A percentile compares a stretch with the other conserved stretches of the same genome.
These are phyloP conservation scores for Prosopocoilus inquinatus DNA, from an alignment of 2,888 invertebrate genomes.

Conservation along the genomic window DNA sequence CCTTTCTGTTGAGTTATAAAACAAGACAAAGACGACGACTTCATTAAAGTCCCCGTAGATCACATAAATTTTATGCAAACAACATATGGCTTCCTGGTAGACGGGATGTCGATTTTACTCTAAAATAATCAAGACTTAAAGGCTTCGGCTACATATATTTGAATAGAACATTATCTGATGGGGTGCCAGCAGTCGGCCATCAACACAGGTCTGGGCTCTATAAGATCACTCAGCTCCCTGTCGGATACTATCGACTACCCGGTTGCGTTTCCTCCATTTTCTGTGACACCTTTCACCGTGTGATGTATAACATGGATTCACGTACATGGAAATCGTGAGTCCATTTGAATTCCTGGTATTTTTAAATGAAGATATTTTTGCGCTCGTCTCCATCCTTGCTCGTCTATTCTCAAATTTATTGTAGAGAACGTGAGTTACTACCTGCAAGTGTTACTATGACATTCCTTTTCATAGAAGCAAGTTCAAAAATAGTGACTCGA, in stretches of 20 bases:
- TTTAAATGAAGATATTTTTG: conserved; percentile 21
- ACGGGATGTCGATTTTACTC: conserved; percentile 5
- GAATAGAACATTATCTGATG: conserved; percentile 20
- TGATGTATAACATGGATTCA: conserved; percentile 41
- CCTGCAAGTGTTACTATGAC: no score
- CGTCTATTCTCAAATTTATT: no score
- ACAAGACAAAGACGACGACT: no score
- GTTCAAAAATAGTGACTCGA: no score
- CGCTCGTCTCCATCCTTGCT: not conserved
- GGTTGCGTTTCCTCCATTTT: conserved; percentile 40
- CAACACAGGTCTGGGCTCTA: conserved; percentile 20
- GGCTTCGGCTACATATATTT: conserved; percentile 15
- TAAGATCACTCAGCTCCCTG: conserved; percentile 36
- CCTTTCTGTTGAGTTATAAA: no score
- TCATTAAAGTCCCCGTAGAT: no score
- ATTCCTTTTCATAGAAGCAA: no score
- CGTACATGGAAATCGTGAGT: conserved; percentile 38
- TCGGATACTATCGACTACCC: conserved; percentile 38
- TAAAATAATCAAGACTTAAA: conserved; percentile 22
- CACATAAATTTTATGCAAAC: no score
- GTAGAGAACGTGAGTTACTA: no score
- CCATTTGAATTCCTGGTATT: conserved; percentile 27
- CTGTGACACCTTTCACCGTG: conserved; percentile 44
- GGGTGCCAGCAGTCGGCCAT: conserved; percentile 20
- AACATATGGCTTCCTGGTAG: no score